Conservation (phyloP, 2,888 invertebrate species). For the Gortyna flavago region DNA sequence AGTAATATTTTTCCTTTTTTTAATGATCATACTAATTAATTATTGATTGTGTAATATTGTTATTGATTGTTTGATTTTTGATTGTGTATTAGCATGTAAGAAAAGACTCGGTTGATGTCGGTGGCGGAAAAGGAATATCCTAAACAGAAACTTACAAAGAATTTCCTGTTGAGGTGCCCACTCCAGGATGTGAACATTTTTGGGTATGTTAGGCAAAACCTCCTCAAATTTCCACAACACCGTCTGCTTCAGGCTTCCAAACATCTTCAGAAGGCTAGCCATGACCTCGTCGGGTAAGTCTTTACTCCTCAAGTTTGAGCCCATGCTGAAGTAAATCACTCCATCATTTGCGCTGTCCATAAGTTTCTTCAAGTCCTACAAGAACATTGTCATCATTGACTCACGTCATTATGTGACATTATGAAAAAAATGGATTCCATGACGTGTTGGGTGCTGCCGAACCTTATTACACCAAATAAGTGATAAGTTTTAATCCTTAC, state of each 20-base stretch:
- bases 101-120: background rate
- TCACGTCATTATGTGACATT: too few species aligned
- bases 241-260: slow-evolving; percentile 83
- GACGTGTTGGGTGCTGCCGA: background rate
- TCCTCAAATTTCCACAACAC: slow-evolving; percentile 87
- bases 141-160: slow-evolving; percentile 46
- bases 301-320: slow-evolving; percentile 81
- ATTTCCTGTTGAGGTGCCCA: slow-evolving; percentile 82
- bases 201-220: slow-evolving; percentile 72
- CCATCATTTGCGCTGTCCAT: too few species aligned
- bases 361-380: too few species aligned
- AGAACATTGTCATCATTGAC: too few species aligned
- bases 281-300: slow-evolving; percentile 77
- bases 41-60: too few species aligned
- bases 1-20: too few species aligned
- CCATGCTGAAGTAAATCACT: slow-evolving; percentile 88
- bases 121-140: background rate
- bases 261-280: slow-evolving; percentile 75
- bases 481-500: slow-evolving; percentile 56
- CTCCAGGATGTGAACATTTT: slow-evolving; percentile 79
- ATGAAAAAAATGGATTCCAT: too few species aligned
- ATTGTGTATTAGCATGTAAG: background rate
- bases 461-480: background rate
- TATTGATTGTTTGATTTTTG: too few species aligned
- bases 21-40: too few species aligned